Percentiles rank a stretch among this genome's conserved stretches.
phyloP scores from a whole-genome alignment of 2,113 vertebrate species.

The Chaenogobius annularis region DNA sequence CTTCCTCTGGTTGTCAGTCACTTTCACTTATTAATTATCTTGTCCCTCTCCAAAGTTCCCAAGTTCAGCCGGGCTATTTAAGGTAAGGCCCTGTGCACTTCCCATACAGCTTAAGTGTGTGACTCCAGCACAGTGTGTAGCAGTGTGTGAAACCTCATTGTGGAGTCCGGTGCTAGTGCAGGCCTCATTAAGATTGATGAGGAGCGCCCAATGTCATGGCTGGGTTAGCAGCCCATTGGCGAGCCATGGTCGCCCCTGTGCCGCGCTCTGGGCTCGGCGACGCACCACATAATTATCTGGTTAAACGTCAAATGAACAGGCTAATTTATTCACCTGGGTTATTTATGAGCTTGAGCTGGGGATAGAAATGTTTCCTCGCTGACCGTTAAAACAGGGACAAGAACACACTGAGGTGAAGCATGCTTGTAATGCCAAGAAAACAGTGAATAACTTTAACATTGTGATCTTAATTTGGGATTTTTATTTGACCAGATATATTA shows the following conservation, averaged over 20 bases:
- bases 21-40: background rate
- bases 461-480: background rate
- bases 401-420: constrained; percentile 32
- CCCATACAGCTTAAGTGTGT: constrained; percentile 7
- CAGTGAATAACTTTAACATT: background rate
- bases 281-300: constrained; percentile 68
- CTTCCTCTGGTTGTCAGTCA: background rate
- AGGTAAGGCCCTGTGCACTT: background rate
- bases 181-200: constrained; percentile 77
- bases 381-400: constrained; percentile 43
- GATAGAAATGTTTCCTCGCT: constrained; percentile 58
- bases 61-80: constrained; percentile 1
- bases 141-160: constrained; percentile 51
- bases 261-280: constrained; percentile 44
- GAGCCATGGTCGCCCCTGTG: constrained; percentile 48
- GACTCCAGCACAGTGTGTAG: constrained; percentile 17
- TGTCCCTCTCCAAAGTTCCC: background rate
- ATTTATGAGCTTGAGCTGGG: constrained; percentile 62
- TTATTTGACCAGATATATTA: background rate
- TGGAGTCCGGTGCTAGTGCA: constrained; percentile 56
- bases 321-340: constrained; percentile 75
- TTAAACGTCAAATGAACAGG: constrained; percentile 74
- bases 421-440: constrained; percentile 22
- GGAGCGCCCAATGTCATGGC: constrained; percentile 68
- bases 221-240: constrained; percentile 69